Evolutionary conservation across 2,797 vertebrate genomes (phyloP).

Genomic region (Botia kubotai): DNA sequence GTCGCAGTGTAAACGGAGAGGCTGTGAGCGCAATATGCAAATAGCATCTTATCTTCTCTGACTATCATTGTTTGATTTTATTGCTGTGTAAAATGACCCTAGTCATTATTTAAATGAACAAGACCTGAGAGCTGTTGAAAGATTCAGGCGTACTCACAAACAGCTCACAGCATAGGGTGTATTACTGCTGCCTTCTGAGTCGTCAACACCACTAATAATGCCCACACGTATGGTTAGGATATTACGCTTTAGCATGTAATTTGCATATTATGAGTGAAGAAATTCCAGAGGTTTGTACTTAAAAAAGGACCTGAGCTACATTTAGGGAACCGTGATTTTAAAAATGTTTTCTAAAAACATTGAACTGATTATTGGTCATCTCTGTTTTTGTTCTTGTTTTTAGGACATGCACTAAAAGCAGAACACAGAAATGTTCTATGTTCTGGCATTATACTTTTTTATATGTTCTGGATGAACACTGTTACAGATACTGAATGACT

Average conservation of each 20-base stretch:
- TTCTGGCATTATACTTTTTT: not conserved
- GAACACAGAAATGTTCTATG: conserved; percentile 24
- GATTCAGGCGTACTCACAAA: conserved; percentile 36
- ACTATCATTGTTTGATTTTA: conserved; percentile 40
- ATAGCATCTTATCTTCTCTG: conserved; percentile 40
- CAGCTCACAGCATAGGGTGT: conserved; percentile 8
- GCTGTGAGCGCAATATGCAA: conserved; percentile 44
- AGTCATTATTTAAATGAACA: conserved; percentile 31
- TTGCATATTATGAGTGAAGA: not conserved
- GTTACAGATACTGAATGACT: conserved; percentile 15
- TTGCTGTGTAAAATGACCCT: conserved; percentile 36
- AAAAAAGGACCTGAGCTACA: not conserved
- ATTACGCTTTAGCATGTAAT: not conserved
- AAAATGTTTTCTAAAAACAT: not conserved
- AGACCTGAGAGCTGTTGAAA: conserved; percentile 29
- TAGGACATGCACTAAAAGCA: conserved; percentile 24
- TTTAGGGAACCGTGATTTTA: not conserved
- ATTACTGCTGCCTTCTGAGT: conserved; percentile 16
- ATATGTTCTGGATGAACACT: not conserved
- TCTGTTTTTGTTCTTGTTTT: conserved; percentile 10
- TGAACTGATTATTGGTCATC: not conserved
- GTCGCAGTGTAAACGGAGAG: conserved; percentile 21
- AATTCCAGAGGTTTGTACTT: not conserved
- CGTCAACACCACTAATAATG: conserved; percentile 5
- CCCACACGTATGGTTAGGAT: not conserved